Evolutionary conservation across 2,113 vertebrate species (phyloP).

Genomic region (Notarius quadriscutis): DNA sequence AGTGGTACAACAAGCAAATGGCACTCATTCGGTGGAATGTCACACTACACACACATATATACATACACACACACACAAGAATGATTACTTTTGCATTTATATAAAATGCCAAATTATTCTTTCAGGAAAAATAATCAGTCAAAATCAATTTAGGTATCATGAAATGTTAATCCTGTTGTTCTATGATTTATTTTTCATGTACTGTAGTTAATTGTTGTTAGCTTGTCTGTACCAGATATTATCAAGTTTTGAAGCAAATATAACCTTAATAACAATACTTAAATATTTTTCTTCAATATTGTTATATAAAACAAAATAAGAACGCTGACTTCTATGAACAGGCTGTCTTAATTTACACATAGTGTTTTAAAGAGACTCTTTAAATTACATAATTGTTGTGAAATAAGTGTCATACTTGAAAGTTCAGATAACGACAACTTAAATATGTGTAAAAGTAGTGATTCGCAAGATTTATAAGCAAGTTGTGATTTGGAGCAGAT

Average conservation of each 20-base stretch:
- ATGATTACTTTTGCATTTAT: too few relatives aligned
- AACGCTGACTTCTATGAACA: neutral
- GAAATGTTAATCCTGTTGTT: neutral
- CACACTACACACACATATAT: too few relatives aligned
- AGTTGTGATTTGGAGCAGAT: neutral
- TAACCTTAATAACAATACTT: neutral
- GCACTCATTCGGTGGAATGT: too few relatives aligned
- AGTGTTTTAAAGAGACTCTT: neutral
- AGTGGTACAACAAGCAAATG: too few relatives aligned
- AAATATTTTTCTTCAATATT: neutral
- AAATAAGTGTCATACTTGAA: neutral
- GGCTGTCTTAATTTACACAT: neutral
- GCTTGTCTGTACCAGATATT: neutral
- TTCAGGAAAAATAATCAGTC: neutral
- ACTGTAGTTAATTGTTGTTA: neutral
- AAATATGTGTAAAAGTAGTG: neutral
- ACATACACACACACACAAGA: too few relatives aligned
- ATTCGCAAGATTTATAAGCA: neutral
- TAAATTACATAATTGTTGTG: neutral
- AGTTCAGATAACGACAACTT: neutral
- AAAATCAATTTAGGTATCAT: neutral
- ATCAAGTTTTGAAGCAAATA: neutral
- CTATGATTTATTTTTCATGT: neutral
- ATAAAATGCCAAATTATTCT: neutral
- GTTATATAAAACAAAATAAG: neutral